phyloP scores from a whole-genome alignment of 2,888 invertebrate species.

The Alloscopus bannaensis region DNA sequence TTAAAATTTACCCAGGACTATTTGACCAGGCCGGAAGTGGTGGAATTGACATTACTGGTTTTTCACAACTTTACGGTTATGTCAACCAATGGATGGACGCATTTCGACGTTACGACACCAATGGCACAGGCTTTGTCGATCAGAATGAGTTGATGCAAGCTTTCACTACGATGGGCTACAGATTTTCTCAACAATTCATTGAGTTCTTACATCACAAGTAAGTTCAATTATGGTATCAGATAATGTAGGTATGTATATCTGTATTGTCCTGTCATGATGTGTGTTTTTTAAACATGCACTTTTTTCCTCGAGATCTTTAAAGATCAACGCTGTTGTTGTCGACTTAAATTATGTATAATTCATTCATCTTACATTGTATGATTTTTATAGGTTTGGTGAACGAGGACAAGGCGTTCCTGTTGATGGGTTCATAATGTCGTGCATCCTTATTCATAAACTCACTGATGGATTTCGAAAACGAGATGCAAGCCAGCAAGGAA shows the following conservation, averaged over 20 bases:
- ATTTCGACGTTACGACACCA: constrained; percentile 90
- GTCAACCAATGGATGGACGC: constrained; percentile 92
- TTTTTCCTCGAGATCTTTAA: neutral
- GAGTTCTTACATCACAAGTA: constrained; percentile 74
- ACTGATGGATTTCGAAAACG: constrained; percentile 89
- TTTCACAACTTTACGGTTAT: constrained; percentile 82
- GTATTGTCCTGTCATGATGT: constrained; percentile 14
- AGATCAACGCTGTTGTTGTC: too few relatives aligned
- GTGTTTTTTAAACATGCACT: neutral
- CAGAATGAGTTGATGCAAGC: constrained; percentile 87
- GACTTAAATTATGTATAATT: too few relatives aligned
- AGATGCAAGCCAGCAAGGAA: constrained; percentile 87
- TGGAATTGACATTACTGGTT: constrained; percentile 89
- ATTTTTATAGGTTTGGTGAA: constrained; percentile 68
- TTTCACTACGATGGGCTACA: constrained; percentile 91
- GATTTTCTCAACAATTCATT: constrained; percentile 87
- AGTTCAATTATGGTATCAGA: constrained; percentile 3
- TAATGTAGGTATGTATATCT: neutral
- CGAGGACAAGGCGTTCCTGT: constrained; percentile 78
- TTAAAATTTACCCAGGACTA: constrained; percentile 82
- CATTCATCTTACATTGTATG: constrained; percentile 4
- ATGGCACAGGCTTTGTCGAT: constrained; percentile 90
- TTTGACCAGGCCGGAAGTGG: constrained; percentile 88
- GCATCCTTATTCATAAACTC: constrained; percentile 91
- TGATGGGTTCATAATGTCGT: constrained; percentile 91